These are phyloP conservation scores for Pachydiplax longipennis DNA, from an alignment of 2,888 invertebrate genomes.

Conservation along the genomic window DNA sequence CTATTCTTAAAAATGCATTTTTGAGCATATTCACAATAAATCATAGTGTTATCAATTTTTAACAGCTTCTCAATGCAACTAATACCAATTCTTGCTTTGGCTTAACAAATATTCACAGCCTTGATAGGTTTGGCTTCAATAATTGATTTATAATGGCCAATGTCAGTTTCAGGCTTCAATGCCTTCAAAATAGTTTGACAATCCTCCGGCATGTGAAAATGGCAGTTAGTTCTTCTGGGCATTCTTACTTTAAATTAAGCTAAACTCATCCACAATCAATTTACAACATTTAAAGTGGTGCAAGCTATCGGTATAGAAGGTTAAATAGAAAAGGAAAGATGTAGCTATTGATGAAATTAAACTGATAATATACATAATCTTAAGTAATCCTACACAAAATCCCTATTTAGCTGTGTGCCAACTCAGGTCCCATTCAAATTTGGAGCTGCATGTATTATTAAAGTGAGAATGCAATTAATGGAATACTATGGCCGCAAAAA, in stretches of 20 bases:
- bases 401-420: slow-evolving; percentile 30
- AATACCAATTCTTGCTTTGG: slow-evolving; percentile 39
- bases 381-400: not conserved
- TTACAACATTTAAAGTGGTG: slow-evolving; percentile 18
- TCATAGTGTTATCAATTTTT: not conserved
- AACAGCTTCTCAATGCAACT: slow-evolving; percentile 31
- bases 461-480: slow-evolving; percentile 29
- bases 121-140: slow-evolving; percentile 32
- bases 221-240: slow-evolving; percentile 33
- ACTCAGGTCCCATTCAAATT: slow-evolving; percentile 41
- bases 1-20: not conserved
- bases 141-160: slow-evolving; percentile 19
- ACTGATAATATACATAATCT: not conserved
- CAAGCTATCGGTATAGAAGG: slow-evolving; percentile 2
- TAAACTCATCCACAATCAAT: slow-evolving; percentile 5
- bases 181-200: slow-evolving; percentile 17
- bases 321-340: not conserved
- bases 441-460: slow-evolving; percentile 31
- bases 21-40: slow-evolving; percentile 12
- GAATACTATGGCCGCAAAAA: slow-evolving; percentile 29
- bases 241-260: slow-evolving; percentile 3
- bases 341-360: not conserved
- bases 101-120: slow-evolving; percentile 44
- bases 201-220: slow-evolving; percentile 35
- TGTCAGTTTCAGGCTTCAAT: slow-evolving; percentile 29